phyloP scores from a whole-genome alignment of 2,113 vertebrate species.

The Phaethornis superciliosus region DNA sequence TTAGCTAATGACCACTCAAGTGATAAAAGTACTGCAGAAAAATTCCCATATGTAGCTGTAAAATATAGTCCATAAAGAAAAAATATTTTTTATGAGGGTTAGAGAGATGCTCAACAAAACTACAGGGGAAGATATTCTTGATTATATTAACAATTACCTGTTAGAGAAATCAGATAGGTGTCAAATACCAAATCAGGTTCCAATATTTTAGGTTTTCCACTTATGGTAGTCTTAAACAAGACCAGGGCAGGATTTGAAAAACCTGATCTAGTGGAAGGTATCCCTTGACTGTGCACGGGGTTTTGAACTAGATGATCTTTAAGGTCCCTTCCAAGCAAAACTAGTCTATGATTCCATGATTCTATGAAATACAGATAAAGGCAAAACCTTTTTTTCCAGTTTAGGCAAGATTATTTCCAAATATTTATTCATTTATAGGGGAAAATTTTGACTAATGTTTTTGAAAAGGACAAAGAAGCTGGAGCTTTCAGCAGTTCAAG shows the following conservation, averaged over 20 bases:
- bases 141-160: neutral
- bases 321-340: too few species aligned
- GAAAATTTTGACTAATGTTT: neutral
- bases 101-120: neutral
- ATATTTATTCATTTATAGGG: neutral
- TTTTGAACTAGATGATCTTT: too few species aligned
- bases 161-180: neutral
- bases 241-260: too few species aligned
- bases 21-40: neutral
- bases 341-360: too few species aligned
- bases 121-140: neutral
- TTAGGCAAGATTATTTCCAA: neutral
- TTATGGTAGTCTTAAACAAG: neutral
- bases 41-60: neutral
- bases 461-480: neutral
- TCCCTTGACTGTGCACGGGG: too few species aligned
- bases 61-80: neutral
- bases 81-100: neutral
- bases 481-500: neutral
- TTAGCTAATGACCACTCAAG: neutral
- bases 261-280: too few species aligned
- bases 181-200: neutral
- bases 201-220: neutral
- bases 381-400: neutral
- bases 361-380: neutral